Conservation (phyloP, 2,888 invertebrate species). For the Heteromurus nitidus region DNA sequence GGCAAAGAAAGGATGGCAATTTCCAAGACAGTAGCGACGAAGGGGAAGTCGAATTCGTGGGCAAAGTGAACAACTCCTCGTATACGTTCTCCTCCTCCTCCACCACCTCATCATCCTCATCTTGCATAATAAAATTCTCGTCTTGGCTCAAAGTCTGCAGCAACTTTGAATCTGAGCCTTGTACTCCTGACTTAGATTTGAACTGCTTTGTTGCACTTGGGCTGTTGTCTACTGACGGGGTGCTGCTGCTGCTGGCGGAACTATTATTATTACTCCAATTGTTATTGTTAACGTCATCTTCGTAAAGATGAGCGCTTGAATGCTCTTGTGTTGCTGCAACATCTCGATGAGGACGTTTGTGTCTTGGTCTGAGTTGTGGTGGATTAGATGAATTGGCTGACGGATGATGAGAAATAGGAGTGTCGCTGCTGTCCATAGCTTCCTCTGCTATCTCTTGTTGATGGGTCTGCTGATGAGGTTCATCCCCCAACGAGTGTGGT, state of each 20-base stretch:
- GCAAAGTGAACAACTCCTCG: conserved; percentile 24
- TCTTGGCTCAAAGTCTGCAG: conserved; percentile 20
- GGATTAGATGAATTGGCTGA: neutral
- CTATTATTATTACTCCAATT: conserved; percentile 28
- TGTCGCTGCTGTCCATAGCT: neutral
- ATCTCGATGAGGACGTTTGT: conserved; percentile 36
- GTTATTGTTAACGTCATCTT: conserved; percentile 32
- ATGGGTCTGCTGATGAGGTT: neutral
- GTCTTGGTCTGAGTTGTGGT: conserved; percentile 14
- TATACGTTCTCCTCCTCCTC: conserved; percentile 37
- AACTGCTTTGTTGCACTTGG: conserved; percentile 34
- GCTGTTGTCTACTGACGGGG: conserved; percentile 28
- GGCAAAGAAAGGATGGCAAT: conserved; percentile 61
- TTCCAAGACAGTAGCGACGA: conserved; percentile 57
- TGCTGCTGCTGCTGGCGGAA: conserved; percentile 6
- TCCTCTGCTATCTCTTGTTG: neutral
- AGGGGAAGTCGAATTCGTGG: conserved; percentile 32
- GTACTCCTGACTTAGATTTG: conserved; percentile 61
- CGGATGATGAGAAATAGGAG: neutral
- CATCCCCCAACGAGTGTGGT: too few species aligned
- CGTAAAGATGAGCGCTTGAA: conserved; percentile 10
- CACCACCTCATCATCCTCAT: conserved; percentile 19
- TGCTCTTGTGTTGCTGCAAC: conserved; percentile 4
- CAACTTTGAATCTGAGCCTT: conserved; percentile 15
- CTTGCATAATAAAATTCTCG: conserved; percentile 1